Percentiles rank a stretch among this genome's conserved stretches.
These are phyloP conservation scores for Chionis minor DNA, from an alignment of 2,113 vertebrate species.

Conservation along the genomic window DNA sequence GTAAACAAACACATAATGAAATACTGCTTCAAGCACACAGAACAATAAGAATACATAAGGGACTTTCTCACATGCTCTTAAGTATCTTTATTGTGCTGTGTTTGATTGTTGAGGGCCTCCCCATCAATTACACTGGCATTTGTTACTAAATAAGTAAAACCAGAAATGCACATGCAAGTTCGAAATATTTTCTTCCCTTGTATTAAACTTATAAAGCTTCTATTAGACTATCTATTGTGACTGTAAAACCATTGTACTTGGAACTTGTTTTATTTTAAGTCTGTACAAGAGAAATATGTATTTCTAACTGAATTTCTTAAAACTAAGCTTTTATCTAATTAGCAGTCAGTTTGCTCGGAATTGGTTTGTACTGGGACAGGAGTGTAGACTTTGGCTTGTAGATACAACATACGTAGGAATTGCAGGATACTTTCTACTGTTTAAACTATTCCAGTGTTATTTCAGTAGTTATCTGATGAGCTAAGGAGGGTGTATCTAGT, in stretches of 20 bases:
- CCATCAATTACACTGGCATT: not conserved
- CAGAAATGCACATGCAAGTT: not conserved
- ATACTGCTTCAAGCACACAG: not conserved
- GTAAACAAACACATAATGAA: not conserved
- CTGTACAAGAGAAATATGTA: not conserved
- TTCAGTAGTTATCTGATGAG: not conserved
- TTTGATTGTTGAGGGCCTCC: not conserved
- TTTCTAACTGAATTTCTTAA: not conserved
- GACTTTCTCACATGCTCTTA: not conserved
- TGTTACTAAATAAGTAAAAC: not conserved
- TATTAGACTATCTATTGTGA: not conserved
- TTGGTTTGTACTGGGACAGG: not conserved
- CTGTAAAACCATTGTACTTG: not conserved
- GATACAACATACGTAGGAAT: not conserved
- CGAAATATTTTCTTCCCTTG: not conserved
- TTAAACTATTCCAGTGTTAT: not conserved
- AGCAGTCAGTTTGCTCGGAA: not conserved
- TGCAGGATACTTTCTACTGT: not conserved
- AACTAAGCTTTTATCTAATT: not conserved
- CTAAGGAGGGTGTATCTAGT: not conserved
- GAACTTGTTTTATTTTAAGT: not conserved
- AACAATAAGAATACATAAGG: not conserved
- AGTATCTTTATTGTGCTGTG: not conserved
- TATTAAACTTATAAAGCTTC: not conserved
- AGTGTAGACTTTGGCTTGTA: not conserved